These are phyloP conservation scores for Passerina amoena DNA, from an alignment of 2,113 vertebrate genomes.

Conservation along the genomic window DNA sequence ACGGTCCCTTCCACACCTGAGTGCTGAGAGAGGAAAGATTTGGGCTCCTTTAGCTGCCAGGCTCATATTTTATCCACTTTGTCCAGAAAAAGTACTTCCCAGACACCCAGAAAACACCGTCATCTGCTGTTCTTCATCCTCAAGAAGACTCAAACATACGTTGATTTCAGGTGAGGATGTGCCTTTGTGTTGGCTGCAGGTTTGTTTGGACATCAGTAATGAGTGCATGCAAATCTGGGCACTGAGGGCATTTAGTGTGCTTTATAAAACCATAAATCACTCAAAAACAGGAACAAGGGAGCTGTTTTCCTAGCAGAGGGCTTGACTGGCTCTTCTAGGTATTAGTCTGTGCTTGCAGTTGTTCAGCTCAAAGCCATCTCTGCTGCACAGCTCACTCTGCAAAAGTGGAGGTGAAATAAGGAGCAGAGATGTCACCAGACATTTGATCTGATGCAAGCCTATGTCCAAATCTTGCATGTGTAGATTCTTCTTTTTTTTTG, in stretches of 20 bases:
- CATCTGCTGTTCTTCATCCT: neutral
- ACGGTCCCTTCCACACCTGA: neutral
- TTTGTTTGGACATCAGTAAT: neutral
- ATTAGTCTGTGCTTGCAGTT: neutral
- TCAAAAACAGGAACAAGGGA: neutral
- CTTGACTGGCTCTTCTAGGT: accelerated
- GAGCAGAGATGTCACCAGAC: neutral
- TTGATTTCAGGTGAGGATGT: neutral
- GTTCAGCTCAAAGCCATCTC: neutral
- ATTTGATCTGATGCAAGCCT: neutral
- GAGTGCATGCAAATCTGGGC: neutral
- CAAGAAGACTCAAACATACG: accelerated
- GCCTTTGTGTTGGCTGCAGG: neutral
- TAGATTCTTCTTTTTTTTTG: neutral
- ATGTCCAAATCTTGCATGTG: neutral
- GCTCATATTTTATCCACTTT: neutral
- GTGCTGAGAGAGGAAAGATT: neutral
- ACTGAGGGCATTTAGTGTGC: neutral
- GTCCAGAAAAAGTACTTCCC: neutral
- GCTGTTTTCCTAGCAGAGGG: neutral
- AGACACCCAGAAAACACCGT: neutral
- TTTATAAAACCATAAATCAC: neutral
- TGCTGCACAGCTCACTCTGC: neutral
- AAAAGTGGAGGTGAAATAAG: neutral
- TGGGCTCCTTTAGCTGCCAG: neutral